phyloP scores from a whole-genome alignment of 2,888 invertebrate species.

The Melangyna quadrimaculata region DNA sequence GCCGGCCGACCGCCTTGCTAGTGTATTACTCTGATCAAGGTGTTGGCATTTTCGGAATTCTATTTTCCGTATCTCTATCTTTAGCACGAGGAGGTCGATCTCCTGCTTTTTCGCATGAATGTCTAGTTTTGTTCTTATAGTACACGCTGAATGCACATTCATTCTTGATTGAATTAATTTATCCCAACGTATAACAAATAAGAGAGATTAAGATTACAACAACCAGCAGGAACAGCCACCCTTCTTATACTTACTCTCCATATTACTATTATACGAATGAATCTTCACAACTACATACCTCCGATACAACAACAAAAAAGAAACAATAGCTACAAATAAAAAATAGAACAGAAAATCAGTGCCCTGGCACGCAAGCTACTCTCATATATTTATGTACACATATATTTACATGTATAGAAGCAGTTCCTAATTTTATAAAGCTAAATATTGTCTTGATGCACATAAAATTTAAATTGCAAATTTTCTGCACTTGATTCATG shows the following conservation, averaged over 20 bases:
- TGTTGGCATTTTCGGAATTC: slow-evolving; percentile 70
- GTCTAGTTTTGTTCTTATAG: slow-evolving; percentile 34
- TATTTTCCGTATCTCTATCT: slow-evolving; percentile 69
- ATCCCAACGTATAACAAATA: slow-evolving; percentile 48
- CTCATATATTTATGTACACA: too few species aligned
- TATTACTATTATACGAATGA: slow-evolving; percentile 23
- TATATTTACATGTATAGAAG: neutral
- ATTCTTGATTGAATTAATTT: slow-evolving; percentile 68
- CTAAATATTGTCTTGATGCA: neutral
- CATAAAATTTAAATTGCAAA: slow-evolving; percentile 31
- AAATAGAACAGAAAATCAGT: slow-evolving; percentile 19
- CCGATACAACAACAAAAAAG: neutral
- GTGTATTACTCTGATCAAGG: slow-evolving; percentile 60
- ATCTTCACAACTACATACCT: neutral
- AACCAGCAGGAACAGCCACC: neutral
- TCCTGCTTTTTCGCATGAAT: slow-evolving; percentile 36
- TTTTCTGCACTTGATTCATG: slow-evolving; percentile 45
- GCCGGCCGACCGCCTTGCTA: neutral
- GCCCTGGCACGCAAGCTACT: slow-evolving; percentile 53
- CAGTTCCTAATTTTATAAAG: slow-evolving; percentile 27
- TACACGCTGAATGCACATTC: slow-evolving; percentile 49
- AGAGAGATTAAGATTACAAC: slow-evolving; percentile 44
- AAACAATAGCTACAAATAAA: slow-evolving; percentile 7
- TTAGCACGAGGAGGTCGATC: slow-evolving; percentile 67
- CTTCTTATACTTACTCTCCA: slow-evolving; percentile 1